Conservation (phyloP, 2,888 invertebrate species). For the Hofmannophila pseudospretella region DNA sequence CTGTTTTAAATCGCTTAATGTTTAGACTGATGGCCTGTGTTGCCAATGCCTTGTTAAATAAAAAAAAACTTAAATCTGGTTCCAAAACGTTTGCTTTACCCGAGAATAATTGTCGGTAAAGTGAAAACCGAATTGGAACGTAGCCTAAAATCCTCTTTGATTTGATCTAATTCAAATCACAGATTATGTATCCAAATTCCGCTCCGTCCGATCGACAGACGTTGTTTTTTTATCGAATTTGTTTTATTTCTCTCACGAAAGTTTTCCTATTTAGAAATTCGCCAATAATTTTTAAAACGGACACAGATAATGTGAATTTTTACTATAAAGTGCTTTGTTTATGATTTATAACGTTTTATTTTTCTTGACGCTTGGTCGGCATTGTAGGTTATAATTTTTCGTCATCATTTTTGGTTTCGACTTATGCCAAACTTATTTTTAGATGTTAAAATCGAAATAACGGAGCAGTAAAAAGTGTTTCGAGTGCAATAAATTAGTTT, state of each 20-base stretch:
- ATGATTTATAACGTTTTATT: constrained; percentile 3
- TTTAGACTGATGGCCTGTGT: too few species aligned
- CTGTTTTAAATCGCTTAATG: too few species aligned
- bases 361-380: constrained; percentile 28
- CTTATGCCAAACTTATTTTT: constrained; percentile 65
- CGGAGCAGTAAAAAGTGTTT: constrained; percentile 29
- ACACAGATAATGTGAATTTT: constrained; percentile 13
- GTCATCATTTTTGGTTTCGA: constrained; percentile 48
- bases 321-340: too few species aligned
- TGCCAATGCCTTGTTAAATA: too few species aligned
- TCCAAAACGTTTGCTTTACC: too few species aligned
- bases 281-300: constrained; percentile 8
- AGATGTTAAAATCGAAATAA: constrained; percentile 43
- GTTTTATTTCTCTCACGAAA: constrained; percentile 26
- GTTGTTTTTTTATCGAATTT: constrained; percentile 17
- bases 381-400: constrained; percentile 58
- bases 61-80: too few species aligned
- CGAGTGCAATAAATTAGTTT: constrained; percentile 18
- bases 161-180: too few species aligned
- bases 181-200: too few species aligned
- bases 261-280: constrained; percentile 14
- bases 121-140: too few species aligned
- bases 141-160: too few species aligned
- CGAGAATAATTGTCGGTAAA: too few species aligned
- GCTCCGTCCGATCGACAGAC: neutral